These are phyloP conservation scores for Tachina lurida DNA, from an alignment of 2,888 invertebrate species.

Conservation along the genomic window DNA sequence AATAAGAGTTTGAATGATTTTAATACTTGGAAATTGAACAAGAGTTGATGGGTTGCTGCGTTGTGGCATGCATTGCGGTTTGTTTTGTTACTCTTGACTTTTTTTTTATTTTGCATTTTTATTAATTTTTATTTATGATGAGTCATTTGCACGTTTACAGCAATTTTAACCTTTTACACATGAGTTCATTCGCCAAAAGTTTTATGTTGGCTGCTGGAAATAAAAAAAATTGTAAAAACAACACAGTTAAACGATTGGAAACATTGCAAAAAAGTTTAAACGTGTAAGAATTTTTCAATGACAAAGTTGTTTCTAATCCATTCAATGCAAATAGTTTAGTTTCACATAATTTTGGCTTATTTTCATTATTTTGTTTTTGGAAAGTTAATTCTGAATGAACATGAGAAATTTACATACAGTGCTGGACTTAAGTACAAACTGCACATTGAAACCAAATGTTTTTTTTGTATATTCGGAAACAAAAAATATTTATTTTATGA, in stretches of 20 bases:
- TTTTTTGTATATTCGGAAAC: too few species aligned
- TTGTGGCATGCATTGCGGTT: conserved; percentile 34
- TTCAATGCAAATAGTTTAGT: conserved; percentile 26
- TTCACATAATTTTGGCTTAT: conserved; percentile 1
- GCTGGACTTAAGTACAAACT: too few species aligned
- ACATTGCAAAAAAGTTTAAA: conserved; percentile 46
- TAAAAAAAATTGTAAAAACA: background rate
- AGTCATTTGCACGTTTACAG: conserved; percentile 82
- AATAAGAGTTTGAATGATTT: conserved; percentile 53
- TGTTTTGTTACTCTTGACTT: conserved; percentile 48
- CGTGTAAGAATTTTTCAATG: conserved; percentile 48
- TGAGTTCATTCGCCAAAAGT: conserved; percentile 78
- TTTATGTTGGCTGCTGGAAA: conserved; percentile 13
- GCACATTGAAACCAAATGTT: too few species aligned
- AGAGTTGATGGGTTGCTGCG: conserved; percentile 38
- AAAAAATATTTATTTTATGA: too few species aligned
- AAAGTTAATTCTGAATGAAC: background rate
- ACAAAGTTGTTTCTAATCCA: conserved; percentile 37
- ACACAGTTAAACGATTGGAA: conserved; percentile 27
- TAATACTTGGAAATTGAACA: conserved; percentile 23
- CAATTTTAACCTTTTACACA: conserved; percentile 80
- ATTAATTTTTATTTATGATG: conserved; percentile 82
- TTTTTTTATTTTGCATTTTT: conserved; percentile 75
- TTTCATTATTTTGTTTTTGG: background rate
- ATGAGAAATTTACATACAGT: background rate